Percentiles rank a stretch among this genome's conserved stretches.
Conservation (phyloP, 2,888 invertebrate genomes). For the Scaptomyza caliginosa region DNA sequence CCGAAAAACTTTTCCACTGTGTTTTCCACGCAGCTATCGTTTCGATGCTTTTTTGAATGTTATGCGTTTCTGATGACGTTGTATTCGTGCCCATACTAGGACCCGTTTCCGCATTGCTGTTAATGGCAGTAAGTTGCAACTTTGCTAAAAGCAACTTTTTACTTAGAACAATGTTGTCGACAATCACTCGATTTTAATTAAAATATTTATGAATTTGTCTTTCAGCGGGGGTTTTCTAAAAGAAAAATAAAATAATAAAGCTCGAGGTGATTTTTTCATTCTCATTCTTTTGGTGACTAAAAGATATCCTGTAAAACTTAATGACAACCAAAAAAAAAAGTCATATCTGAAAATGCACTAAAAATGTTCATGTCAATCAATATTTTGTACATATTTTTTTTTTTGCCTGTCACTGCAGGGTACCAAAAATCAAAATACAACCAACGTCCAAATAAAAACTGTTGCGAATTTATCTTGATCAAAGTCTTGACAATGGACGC, state of each 20-base stretch:
- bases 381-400: neutral
- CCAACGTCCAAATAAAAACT: slow-evolving; percentile 8
- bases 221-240: neutral
- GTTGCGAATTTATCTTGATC: slow-evolving; percentile 45
- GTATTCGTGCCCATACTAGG: neutral
- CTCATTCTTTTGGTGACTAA: neutral
- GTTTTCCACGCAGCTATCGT: slow-evolving; percentile 28
- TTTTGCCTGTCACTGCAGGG: neutral
- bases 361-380: neutral
- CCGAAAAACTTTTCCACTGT: slow-evolving; percentile 52
- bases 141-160: slow-evolving; percentile 58
- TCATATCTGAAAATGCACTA: neutral
- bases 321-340: no score
- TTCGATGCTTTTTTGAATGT: slow-evolving; percentile 54
- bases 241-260: neutral
- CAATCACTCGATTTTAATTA: slow-evolving; percentile 72
- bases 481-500: slow-evolving; percentile 24
- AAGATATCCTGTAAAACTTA: slow-evolving; percentile 2
- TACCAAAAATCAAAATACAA: slow-evolving; percentile 2
- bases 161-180: slow-evolving; percentile 70
- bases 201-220: slow-evolving; percentile 76
- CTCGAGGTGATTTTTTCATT: neutral
- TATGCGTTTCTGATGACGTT: slow-evolving; percentile 75
- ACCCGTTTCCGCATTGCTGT: slow-evolving; percentile 38
- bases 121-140: slow-evolving; percentile 62